Evolutionary conservation across 2,113 vertebrate genomes (phyloP), one percentile per base, ranked within the genome.

Genomic region (Psittacara wagleri): DNA sequence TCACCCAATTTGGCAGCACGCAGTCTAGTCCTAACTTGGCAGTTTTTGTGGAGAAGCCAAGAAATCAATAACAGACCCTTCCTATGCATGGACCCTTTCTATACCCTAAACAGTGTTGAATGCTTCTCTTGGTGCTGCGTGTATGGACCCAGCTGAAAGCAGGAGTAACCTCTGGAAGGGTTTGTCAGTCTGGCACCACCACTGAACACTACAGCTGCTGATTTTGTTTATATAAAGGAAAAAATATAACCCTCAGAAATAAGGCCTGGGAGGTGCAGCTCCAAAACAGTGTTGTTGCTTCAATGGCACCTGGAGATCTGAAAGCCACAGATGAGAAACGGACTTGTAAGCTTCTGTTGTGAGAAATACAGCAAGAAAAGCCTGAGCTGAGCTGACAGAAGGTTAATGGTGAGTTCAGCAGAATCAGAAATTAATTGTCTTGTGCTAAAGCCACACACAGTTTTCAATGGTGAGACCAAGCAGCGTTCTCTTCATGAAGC

Each of bases 391-490:
- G 18, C 85, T 54, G 89, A 92, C 62, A 90, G 78, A 79, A 97
- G 92, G 93, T 96, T 95, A 96, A 95, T 86, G 91, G 83, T 85
- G 83, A 94, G 78, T 73, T 95, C 91, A 90, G 83, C 73, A 80
- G 94, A 84, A 92, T 55, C 86, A 92, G 22, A 70, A 94, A 62
- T 93, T 69, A 97, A 98, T 94, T 96, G 57, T 93, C 57, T 92
- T 76, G 59, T 83, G 41, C 10, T 61, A 85, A 94, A 80, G 82
- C 67, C 61, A 78, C 68, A 41, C 18, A 27, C 39, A 61, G 92
- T 72, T 80, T 63, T 91, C 83, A 51, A 78, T 25, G 51, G 49
- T 41, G 72, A 94, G 88, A 72, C 41, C 74, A 69, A 87, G 88
- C 73, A 72, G 62, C 59, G 66, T 86, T 97, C 69, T 90, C 85